Evolutionary conservation across 1,140 invertebrate species (phyloP), one percentile per base, ranked within the genome.

Genomic region (Lepidurus packardi): DNA sequence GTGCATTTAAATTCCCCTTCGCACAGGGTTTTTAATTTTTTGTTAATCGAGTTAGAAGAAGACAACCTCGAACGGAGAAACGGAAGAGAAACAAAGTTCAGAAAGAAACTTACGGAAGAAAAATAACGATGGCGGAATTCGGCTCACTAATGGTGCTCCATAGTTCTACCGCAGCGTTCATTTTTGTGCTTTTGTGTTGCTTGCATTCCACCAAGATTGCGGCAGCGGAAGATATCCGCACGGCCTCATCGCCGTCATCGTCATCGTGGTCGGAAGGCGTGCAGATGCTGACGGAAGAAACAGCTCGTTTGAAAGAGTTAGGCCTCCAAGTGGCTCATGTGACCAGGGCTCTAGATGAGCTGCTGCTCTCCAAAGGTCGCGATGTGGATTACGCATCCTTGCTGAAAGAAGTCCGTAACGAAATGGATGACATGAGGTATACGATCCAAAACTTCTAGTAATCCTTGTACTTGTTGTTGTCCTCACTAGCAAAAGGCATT

Each of bases 351-450:
- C 16, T 78, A 10, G 78, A 78, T 25, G 78, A 78, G 24, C 42
- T 78, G 73, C 78, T 78, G 21, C 73, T 74, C 73, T 44, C 78
- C 10, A 78, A 78, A 75, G 13, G 47, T n/a, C 73, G 78, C 10
- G 78, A 78, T 43, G 73, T 75, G 24, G 65, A 78, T 45, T 78
- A 78, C 73, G 78, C 78, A 16, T 78, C 78, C 24, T 24, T 74
- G 34, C 65, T 78, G n/a, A 44, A 44, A 16, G 73, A 78, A 78
- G 44, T 78, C 25, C 78, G 78, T 3, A 44, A 73, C 24, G 78
- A 78, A 42, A 78, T 78, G 13, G 78, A 78, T 21, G 42, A 73
- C 21, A 41, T 78, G 41, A 78, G 78, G 78, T 78, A 65, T 42
- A 73, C 43, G 16, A 25, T 1, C 25, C 25, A n/a, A n/a, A n/a